These are phyloP conservation scores for Eucidaris tribuloides DNA, from an alignment of 35 echinoderm and acorn worm genomes.

Conservation along the genomic window DNA sequence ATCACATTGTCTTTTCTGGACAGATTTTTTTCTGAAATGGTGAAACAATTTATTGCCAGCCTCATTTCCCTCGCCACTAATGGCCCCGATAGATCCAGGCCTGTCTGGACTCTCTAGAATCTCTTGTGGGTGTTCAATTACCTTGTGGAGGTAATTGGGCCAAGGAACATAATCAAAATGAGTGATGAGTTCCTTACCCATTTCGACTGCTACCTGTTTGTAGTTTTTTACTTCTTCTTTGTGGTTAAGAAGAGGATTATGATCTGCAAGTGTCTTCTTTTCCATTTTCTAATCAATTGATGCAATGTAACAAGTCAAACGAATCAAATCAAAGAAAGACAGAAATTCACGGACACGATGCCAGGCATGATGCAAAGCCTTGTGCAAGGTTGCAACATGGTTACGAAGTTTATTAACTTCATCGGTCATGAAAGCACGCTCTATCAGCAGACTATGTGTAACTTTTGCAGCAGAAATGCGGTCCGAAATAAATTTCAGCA, in stretches of 20 bases:
- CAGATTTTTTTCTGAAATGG: not conserved
- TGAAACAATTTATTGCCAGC: constrained; percentile 39
- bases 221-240: not conserved
- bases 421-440: no score
- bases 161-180: constrained; percentile 23
- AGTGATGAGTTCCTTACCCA: not conserved
- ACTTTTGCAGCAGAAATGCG: no score
- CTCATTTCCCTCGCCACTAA: constrained; percentile 46
- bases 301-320: no score
- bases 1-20: not conserved
- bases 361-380: no score
- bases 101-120: constrained; percentile 23
- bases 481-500: no score
- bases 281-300: no score
- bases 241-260: not conserved
- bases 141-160: constrained; percentile 53
- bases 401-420: no score
- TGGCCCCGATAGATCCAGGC: constrained; percentile 12
- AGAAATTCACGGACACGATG: no score
- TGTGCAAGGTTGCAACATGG: no score
- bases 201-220: constrained; percentile 4
- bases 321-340: no score
- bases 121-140: constrained; percentile 45
- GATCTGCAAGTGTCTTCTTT: no score
- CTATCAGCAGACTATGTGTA: no score